Percentiles rank a stretch among this genome's conserved stretches.
Conservation (phyloP, 2,888 invertebrate genomes). For the Eupithecia inturbata region DNA sequence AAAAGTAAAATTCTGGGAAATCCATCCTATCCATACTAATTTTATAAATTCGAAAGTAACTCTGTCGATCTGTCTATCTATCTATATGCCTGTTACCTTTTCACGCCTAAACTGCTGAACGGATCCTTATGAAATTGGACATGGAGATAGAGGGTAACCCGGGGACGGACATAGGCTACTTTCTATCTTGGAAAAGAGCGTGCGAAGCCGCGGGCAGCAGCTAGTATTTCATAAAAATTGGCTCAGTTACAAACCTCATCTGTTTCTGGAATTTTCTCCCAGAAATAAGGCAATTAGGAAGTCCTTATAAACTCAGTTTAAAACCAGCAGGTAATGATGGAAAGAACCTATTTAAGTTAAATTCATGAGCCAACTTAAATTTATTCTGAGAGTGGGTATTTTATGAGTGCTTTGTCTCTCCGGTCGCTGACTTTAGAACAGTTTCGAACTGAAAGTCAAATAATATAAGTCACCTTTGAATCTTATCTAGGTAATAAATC, state of each 20-base stretch:
- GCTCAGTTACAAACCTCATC: background rate
- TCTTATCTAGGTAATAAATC: constrained; percentile 25
- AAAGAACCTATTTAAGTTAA: constrained; percentile 19
- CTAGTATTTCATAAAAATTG: background rate
- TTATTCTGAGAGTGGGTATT: constrained; percentile 30
- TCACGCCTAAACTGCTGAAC: no score
- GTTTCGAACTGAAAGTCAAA: constrained; percentile 35
- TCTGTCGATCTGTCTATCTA: no score
- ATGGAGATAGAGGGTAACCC: no score
- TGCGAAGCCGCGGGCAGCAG: no score
- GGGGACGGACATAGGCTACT: no score
- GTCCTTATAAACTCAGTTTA: background rate
- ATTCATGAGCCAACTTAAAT: constrained; percentile 31
- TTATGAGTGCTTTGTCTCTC: constrained; percentile 31
- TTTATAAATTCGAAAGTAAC: no score
- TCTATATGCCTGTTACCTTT: no score
- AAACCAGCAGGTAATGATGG: constrained; percentile 10
- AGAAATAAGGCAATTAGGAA: constrained; percentile 1
- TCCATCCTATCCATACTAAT: no score
- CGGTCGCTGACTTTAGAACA: constrained; percentile 33
- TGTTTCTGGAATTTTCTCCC: background rate
- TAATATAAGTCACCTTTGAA: constrained; percentile 31
- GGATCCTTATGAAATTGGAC: no score
- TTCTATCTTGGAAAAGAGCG: no score
- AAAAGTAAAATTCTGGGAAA: background rate